These are phyloP conservation scores for Cyphomyrus discorhynchus DNA, from an alignment of 2,113 vertebrate genomes.

Conservation along the genomic window DNA sequence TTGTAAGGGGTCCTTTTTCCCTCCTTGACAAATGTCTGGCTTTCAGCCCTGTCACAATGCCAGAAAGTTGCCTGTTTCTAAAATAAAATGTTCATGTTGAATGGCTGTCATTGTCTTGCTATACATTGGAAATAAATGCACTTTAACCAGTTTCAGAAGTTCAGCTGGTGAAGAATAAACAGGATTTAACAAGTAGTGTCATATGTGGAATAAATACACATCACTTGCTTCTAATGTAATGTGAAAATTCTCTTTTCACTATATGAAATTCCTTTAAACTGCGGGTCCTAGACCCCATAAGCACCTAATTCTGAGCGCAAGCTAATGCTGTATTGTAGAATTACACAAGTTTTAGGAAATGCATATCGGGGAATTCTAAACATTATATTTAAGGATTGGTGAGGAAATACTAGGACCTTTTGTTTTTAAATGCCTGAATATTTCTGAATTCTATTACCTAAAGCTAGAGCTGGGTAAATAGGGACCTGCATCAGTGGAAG, in stretches of 20 bases:
- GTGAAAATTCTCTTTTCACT: not conserved
- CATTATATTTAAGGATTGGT: not conserved
- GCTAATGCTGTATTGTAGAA: not conserved
- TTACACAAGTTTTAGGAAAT: not conserved
- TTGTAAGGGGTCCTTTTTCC: conserved; percentile 3
- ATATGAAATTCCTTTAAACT: not conserved
- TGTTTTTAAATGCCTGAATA: not conserved
- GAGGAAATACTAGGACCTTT: not conserved
- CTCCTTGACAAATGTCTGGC: conserved; percentile 15
- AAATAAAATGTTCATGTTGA: conserved; percentile 19
- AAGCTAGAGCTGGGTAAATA: not conserved
- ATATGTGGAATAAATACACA: not conserved
- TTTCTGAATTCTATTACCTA: not conserved
- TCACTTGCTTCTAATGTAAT: not conserved
- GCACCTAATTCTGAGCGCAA: not conserved
- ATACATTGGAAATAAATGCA: not conserved
- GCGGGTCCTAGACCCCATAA: not conserved
- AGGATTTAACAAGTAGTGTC: not conserved
- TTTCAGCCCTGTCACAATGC: conserved; percentile 26
- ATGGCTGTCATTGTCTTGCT: not conserved
- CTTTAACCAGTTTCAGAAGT: not conserved
- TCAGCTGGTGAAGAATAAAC: not conserved
- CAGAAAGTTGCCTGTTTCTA: conserved; percentile 18
- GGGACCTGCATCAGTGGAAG: too few species aligned
- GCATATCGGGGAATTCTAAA: not conserved